phyloP scores from a whole-genome alignment of 1,140 invertebrate genomes.

The Pogonomyrmex barbatus region DNA sequence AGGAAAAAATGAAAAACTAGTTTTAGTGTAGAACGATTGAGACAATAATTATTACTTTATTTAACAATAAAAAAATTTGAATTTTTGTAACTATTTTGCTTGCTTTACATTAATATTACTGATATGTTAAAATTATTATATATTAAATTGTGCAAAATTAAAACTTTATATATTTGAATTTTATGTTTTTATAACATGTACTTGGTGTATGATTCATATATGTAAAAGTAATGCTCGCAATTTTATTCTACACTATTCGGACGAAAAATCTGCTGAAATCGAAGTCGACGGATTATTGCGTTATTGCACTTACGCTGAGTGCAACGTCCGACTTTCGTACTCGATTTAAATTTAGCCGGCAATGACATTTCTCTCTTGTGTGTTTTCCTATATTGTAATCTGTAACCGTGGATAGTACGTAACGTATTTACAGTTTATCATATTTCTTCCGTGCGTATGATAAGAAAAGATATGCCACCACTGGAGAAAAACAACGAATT shows the following conservation, averaged over 20 bases:
- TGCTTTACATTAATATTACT: neutral
- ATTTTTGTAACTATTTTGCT: neutral
- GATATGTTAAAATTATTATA: neutral
- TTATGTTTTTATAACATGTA: neutral
- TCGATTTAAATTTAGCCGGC: conserved; percentile 51
- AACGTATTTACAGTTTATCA: neutral
- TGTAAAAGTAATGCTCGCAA: neutral
- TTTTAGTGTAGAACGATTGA: neutral
- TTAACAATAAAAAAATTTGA: neutral
- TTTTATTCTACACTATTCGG: neutral
- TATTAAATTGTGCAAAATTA: neutral
- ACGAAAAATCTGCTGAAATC: conserved; percentile 52
- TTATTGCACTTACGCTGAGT: conserved; percentile 50
- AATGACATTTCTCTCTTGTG: conserved; percentile 47
- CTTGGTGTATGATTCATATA: neutral
- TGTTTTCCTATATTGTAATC: conserved; percentile 28
- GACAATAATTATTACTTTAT: neutral
- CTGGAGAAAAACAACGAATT: neutral
- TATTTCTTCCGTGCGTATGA: neutral
- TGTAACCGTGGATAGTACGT: neutral
- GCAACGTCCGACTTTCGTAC: conserved; percentile 55
- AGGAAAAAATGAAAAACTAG: neutral
- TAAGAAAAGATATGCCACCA: neutral
- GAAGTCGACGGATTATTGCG: conserved; percentile 50
- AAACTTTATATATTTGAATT: neutral